phyloP scores from a whole-genome alignment of 1,140 invertebrate species.

The Meloidogyne chitwoodi region DNA sequence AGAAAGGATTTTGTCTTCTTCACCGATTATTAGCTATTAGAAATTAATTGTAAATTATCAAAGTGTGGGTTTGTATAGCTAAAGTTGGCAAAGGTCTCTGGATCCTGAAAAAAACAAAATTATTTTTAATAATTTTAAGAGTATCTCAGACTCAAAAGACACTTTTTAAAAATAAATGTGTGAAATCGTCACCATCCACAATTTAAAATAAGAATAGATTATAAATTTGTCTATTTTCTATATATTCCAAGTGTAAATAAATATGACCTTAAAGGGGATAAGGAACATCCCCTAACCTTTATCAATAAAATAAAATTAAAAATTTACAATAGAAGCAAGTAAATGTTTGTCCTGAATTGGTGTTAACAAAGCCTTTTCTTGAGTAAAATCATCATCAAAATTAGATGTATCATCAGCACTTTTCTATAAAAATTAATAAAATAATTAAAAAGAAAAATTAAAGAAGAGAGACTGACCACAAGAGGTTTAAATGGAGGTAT shows the following conservation, averaged over 20 bases:
- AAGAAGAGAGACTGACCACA: slow-evolving; percentile 74
- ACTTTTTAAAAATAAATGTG: no score
- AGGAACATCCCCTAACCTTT: no score
- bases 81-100: slow-evolving; percentile 94
- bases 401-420: slow-evolving; percentile 93
- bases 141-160: no score
- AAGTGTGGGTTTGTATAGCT: slow-evolving; percentile 77
- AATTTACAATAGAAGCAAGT: slow-evolving; percentile 80
- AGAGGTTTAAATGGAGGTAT: slow-evolving; percentile 95
- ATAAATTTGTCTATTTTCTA: no score
- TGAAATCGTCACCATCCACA: no score
- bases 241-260: no score
- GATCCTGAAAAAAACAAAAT: slow-evolving; percentile 67
- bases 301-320: neutral
- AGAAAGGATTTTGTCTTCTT: neutral
- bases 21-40: neutral
- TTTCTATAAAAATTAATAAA: slow-evolving; percentile 72
- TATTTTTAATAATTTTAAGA: neutral
- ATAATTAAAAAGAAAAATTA: neutral
- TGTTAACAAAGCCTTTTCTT: slow-evolving; percentile 90
- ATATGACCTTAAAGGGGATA: no score
- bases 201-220: no score
- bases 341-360: slow-evolving; percentile 84
- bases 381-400: slow-evolving; percentile 98
- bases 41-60: slow-evolving; percentile 2